Conservation (phyloP, 2,888 invertebrate species). For the Mimas tiliae region DNA sequence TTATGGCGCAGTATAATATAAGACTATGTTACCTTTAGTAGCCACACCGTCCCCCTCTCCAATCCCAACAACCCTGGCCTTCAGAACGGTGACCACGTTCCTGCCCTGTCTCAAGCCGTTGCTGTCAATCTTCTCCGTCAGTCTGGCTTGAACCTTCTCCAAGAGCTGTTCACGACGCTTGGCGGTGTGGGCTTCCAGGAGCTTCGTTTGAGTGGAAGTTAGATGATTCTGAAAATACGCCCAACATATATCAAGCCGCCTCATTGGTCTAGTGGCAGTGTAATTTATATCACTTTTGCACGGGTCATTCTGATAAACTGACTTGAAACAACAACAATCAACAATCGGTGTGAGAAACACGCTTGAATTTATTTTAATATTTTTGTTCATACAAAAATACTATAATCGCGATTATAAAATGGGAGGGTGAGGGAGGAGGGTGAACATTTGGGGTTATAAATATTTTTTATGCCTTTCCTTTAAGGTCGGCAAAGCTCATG, state of each 20-base stretch:
- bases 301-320: no score
- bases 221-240: constrained; percentile 65
- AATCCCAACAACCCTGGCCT: constrained; percentile 61
- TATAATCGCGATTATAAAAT: no score
- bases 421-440: no score
- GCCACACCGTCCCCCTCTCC: constrained; percentile 37
- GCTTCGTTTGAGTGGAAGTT: constrained; percentile 66
- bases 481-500: no score
- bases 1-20: no score
- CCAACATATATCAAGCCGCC: not conserved
- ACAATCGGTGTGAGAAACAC: no score
- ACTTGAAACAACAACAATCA: no score
- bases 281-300: not conserved
- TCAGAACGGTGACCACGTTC: constrained; percentile 65
- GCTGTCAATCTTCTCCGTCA: constrained; percentile 55
- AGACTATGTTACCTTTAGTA: constrained; percentile 54
- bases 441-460: no score
- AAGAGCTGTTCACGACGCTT: constrained; percentile 58
- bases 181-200: constrained; percentile 66
- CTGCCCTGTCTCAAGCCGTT: constrained; percentile 47
- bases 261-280: not conserved
- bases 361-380: no score
- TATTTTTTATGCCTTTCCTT: no score
- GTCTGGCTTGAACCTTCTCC: constrained; percentile 55
- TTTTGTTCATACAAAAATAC: no score